Evolutionary conservation across 2,888 invertebrate genomes (phyloP).

Genomic region (Magallana nippona): DNA sequence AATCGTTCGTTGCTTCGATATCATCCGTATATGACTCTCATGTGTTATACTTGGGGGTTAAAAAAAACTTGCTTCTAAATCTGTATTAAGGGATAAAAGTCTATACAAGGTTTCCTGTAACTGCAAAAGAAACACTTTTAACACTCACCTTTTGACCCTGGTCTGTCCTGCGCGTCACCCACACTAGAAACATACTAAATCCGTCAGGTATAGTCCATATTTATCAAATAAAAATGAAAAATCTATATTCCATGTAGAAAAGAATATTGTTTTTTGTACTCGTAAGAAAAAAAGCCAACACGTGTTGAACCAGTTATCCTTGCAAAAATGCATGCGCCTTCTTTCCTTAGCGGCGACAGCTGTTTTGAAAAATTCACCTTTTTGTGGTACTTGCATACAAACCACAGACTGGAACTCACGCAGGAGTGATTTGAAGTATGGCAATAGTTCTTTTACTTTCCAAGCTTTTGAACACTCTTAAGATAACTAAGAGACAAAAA

Average conservation of each 20-base stretch:
- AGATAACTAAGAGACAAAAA: slow-evolving; percentile 4
- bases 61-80: too few species aligned
- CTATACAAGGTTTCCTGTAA: too few species aligned
- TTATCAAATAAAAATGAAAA: slow-evolving; percentile 23
- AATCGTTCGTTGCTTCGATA: too few species aligned
- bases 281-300: slow-evolving; percentile 18
- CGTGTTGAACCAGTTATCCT: slow-evolving; percentile 32
- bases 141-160: slow-evolving; percentile 19
- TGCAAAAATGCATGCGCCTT: slow-evolving; percentile 29
- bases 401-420: not conserved
- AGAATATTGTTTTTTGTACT: not conserved
- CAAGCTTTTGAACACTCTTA: slow-evolving; percentile 9
- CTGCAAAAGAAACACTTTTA: not conserved
- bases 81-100: too few species aligned
- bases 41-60: too few species aligned
- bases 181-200: slow-evolving; percentile 27
- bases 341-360: slow-evolving; percentile 28
- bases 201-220: slow-evolving; percentile 21
- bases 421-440: not conserved
- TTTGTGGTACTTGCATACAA: not conserved
- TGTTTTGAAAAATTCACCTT: slow-evolving; percentile 21
- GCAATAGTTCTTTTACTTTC: slow-evolving; percentile 25
- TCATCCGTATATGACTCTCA: too few species aligned
- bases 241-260: slow-evolving; percentile 19
- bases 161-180: slow-evolving; percentile 13